Base-by-base conservation (phyloP, 2,113 vertebrate genomes). In the Sinocyclocheilus anophthalmus region DNA sequence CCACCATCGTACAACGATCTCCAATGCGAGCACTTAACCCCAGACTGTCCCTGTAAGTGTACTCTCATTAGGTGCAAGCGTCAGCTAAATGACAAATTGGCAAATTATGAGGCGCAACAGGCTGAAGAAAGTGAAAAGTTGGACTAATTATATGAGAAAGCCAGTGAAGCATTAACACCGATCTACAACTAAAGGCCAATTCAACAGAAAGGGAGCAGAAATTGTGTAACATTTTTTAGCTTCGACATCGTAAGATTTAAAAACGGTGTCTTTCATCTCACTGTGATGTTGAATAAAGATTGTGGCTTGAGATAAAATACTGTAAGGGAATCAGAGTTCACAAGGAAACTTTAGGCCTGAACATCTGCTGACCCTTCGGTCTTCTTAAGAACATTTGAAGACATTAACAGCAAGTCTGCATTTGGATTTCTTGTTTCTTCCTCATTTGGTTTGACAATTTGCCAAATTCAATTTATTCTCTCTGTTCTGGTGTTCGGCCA, bases 321-420 rank as follows among this genome's bases (percentile, higher is more conserved):
- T 16, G 42, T 4, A 37, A 48, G 16, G 77, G 85, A 90, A 88
- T 87, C 88, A 48, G 86, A 76, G 72, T 65, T 90, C 86, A 92
- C 87, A 87, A 90, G 88, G 82, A 90, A 61, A 78, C 73, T 39
- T 81, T 85, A 89, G 33, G 33, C 76, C 87, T 91, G 88, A 94
- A 91, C 91, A 91, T 55, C 55, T 77, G 45, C 85, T 90, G 90
- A 93, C 89, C 88, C 89, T 39, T 39, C 10, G 9, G 20, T 22
- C 84, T 84, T 87, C 37, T 90, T 82, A 73, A 85, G 86, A 90
- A 89, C 90, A 57, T 85, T 90, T 79, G 8, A 48, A 79, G 86
- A 88, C 85, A 87, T 86, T 8, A 39, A 77, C 86, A 82, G 81
- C 76, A 63, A 85, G 84, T 16, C 55, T 81, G 59, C 57, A 65